phyloP scores from a whole-genome alignment of 2,888 invertebrate genomes.

The Steinernema carpocapsae region DNA sequence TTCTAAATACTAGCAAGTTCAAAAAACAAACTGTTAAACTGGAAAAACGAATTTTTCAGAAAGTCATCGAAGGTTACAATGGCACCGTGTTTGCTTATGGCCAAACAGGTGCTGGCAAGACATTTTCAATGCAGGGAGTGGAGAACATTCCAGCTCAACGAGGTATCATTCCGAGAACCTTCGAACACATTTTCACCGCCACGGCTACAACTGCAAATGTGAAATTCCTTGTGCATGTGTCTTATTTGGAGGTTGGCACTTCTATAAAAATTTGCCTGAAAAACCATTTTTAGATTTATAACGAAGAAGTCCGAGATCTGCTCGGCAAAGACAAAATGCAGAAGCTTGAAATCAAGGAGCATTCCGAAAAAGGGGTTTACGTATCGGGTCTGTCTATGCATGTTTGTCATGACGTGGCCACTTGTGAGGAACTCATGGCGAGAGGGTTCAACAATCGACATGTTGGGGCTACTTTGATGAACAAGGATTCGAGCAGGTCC shows the following conservation, averaged over 20 bases:
- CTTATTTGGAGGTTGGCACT: conserved; percentile 76
- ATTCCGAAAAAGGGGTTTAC: conserved; percentile 69
- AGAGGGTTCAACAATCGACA: conserved; percentile 82
- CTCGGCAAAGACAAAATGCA: conserved; percentile 75
- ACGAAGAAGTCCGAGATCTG: conserved; percentile 80
- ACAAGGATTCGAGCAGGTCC: conserved; percentile 78
- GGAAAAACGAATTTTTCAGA: too few relatives aligned
- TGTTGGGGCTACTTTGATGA: conserved; percentile 86
- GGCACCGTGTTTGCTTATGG: conserved; percentile 91
- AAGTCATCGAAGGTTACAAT: conserved; percentile 88
- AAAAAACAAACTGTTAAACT: too few relatives aligned
- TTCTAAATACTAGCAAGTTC: too few relatives aligned
- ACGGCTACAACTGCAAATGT: conserved; percentile 78
- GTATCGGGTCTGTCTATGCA: conserved; percentile 76
- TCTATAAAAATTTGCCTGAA: not conserved
- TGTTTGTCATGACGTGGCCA: conserved; percentile 78
- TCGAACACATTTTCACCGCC: conserved; percentile 84
- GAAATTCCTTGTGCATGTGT: conserved; percentile 80
- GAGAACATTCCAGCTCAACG: conserved; percentile 70
- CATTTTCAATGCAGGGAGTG: conserved; percentile 85
- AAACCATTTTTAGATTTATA: conserved; percentile 75
- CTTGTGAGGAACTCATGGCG: conserved; percentile 80
- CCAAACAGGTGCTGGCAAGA: conserved; percentile 89
- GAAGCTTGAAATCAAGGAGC: conserved; percentile 77
- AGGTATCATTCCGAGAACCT: conserved; percentile 73